Evolutionary conservation across 2,797 vertebrate genomes (phyloP).

Genomic region (Poecilia velifera): DNA sequence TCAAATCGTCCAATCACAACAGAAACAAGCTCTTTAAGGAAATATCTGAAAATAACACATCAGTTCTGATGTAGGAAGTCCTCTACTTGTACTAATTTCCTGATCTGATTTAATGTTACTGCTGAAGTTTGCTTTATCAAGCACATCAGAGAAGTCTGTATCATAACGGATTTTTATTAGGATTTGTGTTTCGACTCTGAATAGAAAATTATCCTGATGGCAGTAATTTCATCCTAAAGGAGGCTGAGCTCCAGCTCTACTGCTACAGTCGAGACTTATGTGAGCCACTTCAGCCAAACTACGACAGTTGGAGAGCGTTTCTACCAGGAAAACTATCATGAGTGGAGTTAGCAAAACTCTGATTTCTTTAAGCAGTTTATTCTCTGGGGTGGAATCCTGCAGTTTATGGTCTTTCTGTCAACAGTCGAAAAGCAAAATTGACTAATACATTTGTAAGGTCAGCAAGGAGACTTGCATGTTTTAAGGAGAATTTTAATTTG

Average conservation of each 20-base stretch:
- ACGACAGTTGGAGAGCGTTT: background rate
- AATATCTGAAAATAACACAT: background rate
- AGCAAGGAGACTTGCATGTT: background rate
- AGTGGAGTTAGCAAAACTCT: background rate
- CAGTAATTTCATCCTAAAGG: slow-evolving; percentile 1
- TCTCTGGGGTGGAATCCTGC: background rate
- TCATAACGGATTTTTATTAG: background rate
- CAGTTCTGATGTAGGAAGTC: too few relatives aligned
- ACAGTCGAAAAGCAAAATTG: background rate
- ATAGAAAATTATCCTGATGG: background rate
- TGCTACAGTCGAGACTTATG: background rate
- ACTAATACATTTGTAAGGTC: background rate
- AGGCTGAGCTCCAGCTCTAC: background rate
- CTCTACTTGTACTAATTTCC: background rate
- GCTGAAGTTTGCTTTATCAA: background rate
- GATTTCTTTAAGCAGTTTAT: background rate
- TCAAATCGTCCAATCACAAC: background rate
- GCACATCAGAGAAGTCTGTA: background rate
- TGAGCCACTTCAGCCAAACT: background rate
- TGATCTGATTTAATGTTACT: background rate
- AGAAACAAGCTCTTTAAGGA: background rate
- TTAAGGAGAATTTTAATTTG: background rate
- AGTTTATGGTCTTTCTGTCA: background rate
- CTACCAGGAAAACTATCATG: background rate
- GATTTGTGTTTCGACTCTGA: background rate